These are phyloP conservation scores for Tenthredo scrophulariae DNA, from an alignment of 2,888 invertebrate species.

Conservation along the genomic window DNA sequence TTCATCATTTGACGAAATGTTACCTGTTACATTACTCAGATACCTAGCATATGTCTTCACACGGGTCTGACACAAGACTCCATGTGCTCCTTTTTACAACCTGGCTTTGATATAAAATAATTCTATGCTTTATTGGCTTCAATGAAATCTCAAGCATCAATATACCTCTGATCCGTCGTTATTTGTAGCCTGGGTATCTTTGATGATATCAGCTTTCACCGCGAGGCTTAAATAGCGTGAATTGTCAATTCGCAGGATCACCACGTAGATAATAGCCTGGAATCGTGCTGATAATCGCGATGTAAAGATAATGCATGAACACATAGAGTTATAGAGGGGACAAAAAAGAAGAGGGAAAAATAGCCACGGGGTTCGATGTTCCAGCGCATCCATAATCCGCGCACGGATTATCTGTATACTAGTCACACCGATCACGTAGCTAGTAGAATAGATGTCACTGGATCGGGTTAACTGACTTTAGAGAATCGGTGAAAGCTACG, in stretches of 20 bases:
- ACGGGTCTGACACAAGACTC: neutral
- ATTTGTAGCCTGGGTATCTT: slow-evolving; percentile 19
- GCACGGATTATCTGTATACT: slow-evolving; percentile 21
- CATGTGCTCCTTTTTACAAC: neutral
- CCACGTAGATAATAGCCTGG: neutral
- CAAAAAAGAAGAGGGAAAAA: neutral
- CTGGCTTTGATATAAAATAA: neutral
- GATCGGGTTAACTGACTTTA: slow-evolving; percentile 77
- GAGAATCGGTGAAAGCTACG: slow-evolving; percentile 70
- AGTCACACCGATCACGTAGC: slow-evolving; percentile 54
- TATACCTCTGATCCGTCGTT: neutral
- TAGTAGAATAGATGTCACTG: slow-evolving; percentile 75
- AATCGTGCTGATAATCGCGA: slow-evolving; percentile 41
- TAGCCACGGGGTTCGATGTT: neutral
- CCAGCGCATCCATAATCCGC: slow-evolving; percentile 11
- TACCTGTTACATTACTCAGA: neutral
- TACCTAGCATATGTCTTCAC: neutral
- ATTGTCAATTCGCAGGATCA: slow-evolving; percentile 21
- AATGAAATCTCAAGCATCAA: neutral
- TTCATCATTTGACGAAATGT: neutral
- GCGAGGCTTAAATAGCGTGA: neutral
- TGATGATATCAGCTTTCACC: slow-evolving; percentile 26
- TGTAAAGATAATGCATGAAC: slow-evolving; percentile 18
- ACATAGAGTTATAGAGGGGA: neutral
- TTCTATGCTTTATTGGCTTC: neutral